These are phyloP conservation scores for Tursiops truncatus DNA, from an alignment of 2,113 vertebrate genomes.

Conservation along the genomic window DNA sequence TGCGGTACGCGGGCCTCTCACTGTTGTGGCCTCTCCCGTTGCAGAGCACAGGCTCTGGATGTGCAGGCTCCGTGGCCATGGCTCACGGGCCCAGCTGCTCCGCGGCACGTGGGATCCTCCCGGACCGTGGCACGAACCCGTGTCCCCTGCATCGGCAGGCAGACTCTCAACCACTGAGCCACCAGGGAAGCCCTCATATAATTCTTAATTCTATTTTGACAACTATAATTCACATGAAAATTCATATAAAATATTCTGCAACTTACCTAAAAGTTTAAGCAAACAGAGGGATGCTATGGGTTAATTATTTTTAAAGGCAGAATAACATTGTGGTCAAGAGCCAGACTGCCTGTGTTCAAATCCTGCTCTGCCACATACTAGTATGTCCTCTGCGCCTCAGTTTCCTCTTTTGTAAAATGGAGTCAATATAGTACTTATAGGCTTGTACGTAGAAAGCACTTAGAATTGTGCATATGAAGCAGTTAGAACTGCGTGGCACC, in stretches of 20 bases:
- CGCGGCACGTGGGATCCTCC: no score
- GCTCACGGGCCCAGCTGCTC: no score
- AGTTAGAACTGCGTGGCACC: not conserved
- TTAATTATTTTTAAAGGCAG: not conserved
- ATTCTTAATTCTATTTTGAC: not conserved
- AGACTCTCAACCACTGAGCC: no score
- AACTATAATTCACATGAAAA: not conserved
- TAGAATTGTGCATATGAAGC: not conserved
- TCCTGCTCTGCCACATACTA: not conserved
- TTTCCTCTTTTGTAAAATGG: constrained; percentile 3
- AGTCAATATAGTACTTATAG: not conserved
- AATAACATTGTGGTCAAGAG: not conserved
- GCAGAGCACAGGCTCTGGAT: no score
- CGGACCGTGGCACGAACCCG: fast-evolving
- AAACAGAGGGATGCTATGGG: not conserved
- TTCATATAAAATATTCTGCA: not conserved
- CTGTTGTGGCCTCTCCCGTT: no score
- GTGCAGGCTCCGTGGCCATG: no score
- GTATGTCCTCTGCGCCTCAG: not conserved
- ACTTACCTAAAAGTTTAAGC: not conserved
- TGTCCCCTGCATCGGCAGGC: no score
- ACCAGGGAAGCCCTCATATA: not conserved
- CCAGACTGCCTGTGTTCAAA: not conserved
- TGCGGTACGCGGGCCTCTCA: no score
- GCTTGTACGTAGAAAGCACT: not conserved